Evolutionary conservation across 2,888 invertebrate species (phyloP).

Genomic region (Synergus umbraculus): DNA sequence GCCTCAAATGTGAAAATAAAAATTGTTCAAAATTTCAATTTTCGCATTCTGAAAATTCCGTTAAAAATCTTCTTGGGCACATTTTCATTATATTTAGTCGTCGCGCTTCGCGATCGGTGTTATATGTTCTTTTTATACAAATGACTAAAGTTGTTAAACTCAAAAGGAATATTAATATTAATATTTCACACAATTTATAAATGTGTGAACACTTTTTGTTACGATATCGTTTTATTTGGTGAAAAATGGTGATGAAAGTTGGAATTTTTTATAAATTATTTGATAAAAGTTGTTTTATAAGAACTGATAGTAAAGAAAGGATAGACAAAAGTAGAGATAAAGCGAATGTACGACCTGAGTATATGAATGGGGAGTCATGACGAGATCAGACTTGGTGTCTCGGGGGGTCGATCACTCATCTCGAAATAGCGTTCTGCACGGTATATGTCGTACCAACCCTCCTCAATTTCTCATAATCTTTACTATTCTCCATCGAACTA

Average conservation of each 20-base stretch:
- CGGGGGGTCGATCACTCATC: conserved; percentile 74
- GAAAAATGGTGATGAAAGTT: neutral
- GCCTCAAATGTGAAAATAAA: too few relatives aligned
- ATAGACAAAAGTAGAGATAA: conserved; percentile 58
- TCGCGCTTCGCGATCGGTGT: too few relatives aligned
- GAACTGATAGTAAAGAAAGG: neutral
- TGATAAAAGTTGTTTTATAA: neutral
- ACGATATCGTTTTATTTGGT: neutral
- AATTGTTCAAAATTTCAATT: too few relatives aligned
- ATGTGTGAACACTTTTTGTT: too few relatives aligned
- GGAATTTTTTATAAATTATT: neutral
- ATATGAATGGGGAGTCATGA: conserved; percentile 57
- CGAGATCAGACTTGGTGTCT: conserved; percentile 68
- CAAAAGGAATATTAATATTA: too few relatives aligned
- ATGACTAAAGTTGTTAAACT: too few relatives aligned
- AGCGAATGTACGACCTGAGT: conserved; percentile 59
- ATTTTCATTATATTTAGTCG: too few relatives aligned
- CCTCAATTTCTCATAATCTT: conserved; percentile 70
- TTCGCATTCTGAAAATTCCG: too few relatives aligned
- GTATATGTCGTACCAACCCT: conserved; percentile 60
- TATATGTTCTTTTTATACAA: too few relatives aligned
- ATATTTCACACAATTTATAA: too few relatives aligned
- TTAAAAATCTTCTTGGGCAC: too few relatives aligned
- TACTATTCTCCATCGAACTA: conserved; percentile 68
- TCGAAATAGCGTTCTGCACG: conserved; percentile 66